Percentiles rank a stretch among this genome's conserved stretches.
Evolutionary conservation across 2,888 invertebrate genomes (phyloP).

Genomic region (Cephonodes hylas): DNA sequence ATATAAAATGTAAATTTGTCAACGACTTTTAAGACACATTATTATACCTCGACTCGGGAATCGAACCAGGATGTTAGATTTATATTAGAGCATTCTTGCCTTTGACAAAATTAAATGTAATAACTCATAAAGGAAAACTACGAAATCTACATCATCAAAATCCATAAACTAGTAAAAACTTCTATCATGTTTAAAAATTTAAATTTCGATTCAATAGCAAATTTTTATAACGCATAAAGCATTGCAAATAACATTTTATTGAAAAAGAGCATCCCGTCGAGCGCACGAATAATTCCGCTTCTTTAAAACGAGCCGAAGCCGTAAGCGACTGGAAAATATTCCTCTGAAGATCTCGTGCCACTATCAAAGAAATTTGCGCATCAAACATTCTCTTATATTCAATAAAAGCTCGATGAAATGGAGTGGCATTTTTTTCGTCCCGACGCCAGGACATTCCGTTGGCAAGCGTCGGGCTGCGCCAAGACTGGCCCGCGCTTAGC

Average conservation of each 20-base stretch:
- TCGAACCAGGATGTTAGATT: too few relatives aligned
- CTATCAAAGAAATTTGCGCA: constrained; percentile 9
- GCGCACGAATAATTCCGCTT: not conserved
- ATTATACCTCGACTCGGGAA: too few relatives aligned
- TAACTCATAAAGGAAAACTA: too few relatives aligned
- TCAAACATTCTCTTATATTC: constrained; percentile 9
- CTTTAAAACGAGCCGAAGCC: not conserved
- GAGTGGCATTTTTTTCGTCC: not conserved
- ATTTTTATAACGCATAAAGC: not conserved
- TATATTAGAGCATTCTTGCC: too few relatives aligned
- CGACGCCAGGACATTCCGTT: constrained; percentile 28
- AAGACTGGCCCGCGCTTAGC: not conserved
- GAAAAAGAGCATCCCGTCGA: not conserved
- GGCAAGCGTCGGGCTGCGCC: constrained; percentile 28
- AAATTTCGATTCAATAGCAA: too few relatives aligned
- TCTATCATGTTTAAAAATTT: too few relatives aligned
- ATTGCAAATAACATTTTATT: not conserved
- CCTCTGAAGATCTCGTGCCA: not conserved
- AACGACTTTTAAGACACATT: too few relatives aligned
- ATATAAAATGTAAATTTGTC: too few relatives aligned
- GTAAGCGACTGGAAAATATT: not conserved
- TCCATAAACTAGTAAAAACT: too few relatives aligned
- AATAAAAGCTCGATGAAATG: constrained; percentile 8
- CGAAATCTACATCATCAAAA: too few relatives aligned
- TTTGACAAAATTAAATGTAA: too few relatives aligned